Percentiles rank a stretch among this genome's conserved stretches.
Evolutionary conservation across 2,113 vertebrate species (phyloP).

Genomic region (Lampris megalopsis): DNA sequence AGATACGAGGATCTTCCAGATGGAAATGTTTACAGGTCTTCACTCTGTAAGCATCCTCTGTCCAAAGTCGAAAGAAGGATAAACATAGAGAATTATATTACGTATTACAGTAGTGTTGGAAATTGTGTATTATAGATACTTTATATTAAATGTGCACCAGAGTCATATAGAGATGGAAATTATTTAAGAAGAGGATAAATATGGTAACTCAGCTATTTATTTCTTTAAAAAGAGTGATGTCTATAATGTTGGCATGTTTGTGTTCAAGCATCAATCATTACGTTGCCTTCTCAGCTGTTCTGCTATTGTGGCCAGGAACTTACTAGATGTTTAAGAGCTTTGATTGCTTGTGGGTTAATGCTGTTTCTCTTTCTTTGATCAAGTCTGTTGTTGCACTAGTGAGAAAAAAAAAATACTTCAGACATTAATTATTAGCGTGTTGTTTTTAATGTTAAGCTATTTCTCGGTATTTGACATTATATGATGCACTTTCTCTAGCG

Average conservation of each 20-base stretch:
- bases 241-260: slow-evolving; percentile 88
- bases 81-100: slow-evolving; percentile 77
- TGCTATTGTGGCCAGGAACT: slow-evolving; percentile 80
- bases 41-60: slow-evolving; percentile 66
- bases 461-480: slow-evolving; percentile 77
- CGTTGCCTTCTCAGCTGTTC: slow-evolving; percentile 85
- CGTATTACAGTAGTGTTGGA: slow-evolving; percentile 80
- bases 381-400: slow-evolving; percentile 82
- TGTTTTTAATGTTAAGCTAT: slow-evolving; percentile 79
- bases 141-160: slow-evolving; percentile 86
- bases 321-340: slow-evolving; percentile 80
- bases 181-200: slow-evolving; percentile 85
- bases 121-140: slow-evolving; percentile 84
- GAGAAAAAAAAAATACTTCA: slow-evolving; percentile 69
- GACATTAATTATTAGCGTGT: slow-evolving; percentile 82
- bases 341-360: slow-evolving; percentile 82
- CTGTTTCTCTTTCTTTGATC: slow-evolving; percentile 69
- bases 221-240: slow-evolving; percentile 84
- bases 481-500: slow-evolving; percentile 79
- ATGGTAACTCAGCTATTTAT: slow-evolving; percentile 86
- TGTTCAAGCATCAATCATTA: slow-evolving; percentile 84
- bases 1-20: slow-evolving; percentile 37
- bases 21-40: slow-evolving; percentile 66
- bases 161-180: slow-evolving; percentile 85
- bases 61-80: slow-evolving; percentile 72